phyloP scores from a whole-genome alignment of 1,140 invertebrate species.

The Drosophila leontia region DNA sequence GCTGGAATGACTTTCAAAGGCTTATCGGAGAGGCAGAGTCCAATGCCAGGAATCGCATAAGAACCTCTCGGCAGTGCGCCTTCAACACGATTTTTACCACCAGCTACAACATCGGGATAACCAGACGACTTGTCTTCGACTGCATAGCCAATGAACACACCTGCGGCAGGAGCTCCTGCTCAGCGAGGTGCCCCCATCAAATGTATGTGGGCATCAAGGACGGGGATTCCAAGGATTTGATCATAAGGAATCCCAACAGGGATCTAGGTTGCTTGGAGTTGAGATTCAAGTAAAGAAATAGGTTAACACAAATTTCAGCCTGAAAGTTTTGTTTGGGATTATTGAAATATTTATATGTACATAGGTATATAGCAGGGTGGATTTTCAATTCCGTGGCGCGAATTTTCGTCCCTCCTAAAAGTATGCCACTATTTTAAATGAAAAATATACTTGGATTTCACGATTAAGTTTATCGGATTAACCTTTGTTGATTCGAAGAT shows the following conservation, averaged over 20 bases:
- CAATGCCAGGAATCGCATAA: slow-evolving; percentile 12
- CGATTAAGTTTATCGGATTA: no score
- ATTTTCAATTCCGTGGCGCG: no score
- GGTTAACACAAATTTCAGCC: no score
- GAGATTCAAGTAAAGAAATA: slow-evolving; percentile 23
- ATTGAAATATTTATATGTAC: no score
- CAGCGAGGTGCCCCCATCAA: slow-evolving; percentile 16
- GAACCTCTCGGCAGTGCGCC: slow-evolving; percentile 5
- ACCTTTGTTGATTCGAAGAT: no score
- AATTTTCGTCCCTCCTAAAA: no score
- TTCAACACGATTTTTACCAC: slow-evolving; percentile 10
- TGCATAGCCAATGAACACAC: slow-evolving; percentile 3
- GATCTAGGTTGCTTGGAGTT: slow-evolving; percentile 36
- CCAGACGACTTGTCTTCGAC: slow-evolving; percentile 4
- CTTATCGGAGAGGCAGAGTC: slow-evolving; percentile 1
- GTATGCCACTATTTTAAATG: no score
- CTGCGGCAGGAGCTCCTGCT: slow-evolving; percentile 15
- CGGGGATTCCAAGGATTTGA: neutral
- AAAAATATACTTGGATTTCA: no score
- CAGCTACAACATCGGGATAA: slow-evolving; percentile 2
- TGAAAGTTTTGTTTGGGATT: neutral
- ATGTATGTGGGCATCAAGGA: slow-evolving; percentile 23
- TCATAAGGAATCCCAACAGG: slow-evolving; percentile 24
- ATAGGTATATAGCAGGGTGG: no score
- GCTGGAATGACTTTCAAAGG: slow-evolving; percentile 12